Conservation (phyloP, 2,888 invertebrate species). For the Leucozona laternaria region DNA sequence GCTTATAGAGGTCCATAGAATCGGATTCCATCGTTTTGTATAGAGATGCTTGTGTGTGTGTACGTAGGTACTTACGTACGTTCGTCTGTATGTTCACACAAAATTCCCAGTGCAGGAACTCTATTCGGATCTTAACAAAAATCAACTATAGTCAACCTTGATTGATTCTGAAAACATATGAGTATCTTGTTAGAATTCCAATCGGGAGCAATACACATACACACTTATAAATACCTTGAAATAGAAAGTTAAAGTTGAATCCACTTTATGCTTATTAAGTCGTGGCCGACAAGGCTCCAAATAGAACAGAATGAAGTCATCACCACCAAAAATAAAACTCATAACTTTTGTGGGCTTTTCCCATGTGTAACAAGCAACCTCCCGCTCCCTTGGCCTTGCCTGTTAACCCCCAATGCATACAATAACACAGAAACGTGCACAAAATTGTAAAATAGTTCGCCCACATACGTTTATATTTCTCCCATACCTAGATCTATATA, state of each 20-base stretch:
- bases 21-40: no score
- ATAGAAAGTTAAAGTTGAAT: constrained; percentile 10
- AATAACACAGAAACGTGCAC: constrained; percentile 42
- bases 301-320: constrained; percentile 9
- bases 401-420: not conserved
- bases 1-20: no score
- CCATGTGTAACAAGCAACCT: constrained; percentile 27
- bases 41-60: no score
- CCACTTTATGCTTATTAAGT: constrained; percentile 32
- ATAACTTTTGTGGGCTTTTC: constrained; percentile 11
- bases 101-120: no score
- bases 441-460: constrained; percentile 51
- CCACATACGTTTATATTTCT: not conserved
- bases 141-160: not conserved
- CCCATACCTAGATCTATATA: not conserved
- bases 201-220: not conserved
- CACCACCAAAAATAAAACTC: constrained; percentile 23
- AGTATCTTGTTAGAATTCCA: constrained; percentile 14
- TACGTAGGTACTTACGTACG: no score
- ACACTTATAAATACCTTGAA: no score
- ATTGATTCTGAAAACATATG: not conserved
- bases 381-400: not conserved
- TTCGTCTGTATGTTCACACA: no score
- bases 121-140: not conserved
- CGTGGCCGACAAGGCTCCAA: not conserved